A percentile compares a stretch with the other conserved stretches of the same genome.
These are phyloP conservation scores for Euwallacea fornicatus DNA, from an alignment of 1,140 invertebrate species.

Conservation along the genomic window DNA sequence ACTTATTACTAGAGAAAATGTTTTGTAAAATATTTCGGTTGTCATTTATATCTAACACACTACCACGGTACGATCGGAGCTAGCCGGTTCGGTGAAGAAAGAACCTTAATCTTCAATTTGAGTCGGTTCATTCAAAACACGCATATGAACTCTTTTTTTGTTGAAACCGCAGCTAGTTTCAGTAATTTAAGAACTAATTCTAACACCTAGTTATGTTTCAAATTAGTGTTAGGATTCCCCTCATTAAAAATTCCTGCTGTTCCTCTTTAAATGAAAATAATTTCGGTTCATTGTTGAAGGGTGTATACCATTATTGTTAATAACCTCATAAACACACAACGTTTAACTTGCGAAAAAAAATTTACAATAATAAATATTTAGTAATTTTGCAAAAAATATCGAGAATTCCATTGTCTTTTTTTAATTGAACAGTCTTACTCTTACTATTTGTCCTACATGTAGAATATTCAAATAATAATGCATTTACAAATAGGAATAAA, in stretches of 20 bases:
- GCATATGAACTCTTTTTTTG: neutral
- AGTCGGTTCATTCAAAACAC: neutral
- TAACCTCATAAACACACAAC: neutral
- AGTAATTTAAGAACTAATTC: neutral
- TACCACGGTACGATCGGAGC: too few species aligned
- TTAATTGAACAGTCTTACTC: neutral
- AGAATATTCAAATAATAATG: too few species aligned
- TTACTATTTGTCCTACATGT: neutral
- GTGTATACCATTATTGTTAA: neutral
- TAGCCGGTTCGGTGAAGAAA: too few species aligned
- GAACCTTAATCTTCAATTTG: neutral
- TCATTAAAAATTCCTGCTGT: too few species aligned
- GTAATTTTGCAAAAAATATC: neutral
- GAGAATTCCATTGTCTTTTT: neutral
- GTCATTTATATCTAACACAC: too few species aligned
- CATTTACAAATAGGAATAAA: neutral
- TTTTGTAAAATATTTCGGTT: too few species aligned
- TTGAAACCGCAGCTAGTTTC: neutral
- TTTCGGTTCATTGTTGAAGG: neutral
- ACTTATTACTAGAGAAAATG: too few species aligned
- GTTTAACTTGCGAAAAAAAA: neutral
- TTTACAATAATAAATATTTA: neutral
- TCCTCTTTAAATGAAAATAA: too few species aligned
- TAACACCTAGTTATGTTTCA: too few species aligned
- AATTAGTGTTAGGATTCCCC: too few species aligned